phyloP scores from a whole-genome alignment of 2,113 vertebrate genomes.

The Micromys minutus region DNA sequence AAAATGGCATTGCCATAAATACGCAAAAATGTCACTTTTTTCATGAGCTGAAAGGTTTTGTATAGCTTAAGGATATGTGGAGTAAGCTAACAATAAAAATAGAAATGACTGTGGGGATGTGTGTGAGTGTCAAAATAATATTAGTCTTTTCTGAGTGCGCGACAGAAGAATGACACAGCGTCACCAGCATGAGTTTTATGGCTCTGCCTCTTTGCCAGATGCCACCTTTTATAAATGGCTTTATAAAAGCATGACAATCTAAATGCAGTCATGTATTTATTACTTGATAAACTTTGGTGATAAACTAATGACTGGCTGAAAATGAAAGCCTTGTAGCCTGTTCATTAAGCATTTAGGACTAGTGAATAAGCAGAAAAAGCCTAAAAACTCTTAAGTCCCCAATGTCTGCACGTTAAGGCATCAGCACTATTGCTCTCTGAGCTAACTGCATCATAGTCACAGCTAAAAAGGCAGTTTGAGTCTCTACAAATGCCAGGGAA shows the following conservation, averaged over 20 bases:
- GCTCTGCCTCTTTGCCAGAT: conserved; percentile 89
- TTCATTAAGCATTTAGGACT: conserved; percentile 84
- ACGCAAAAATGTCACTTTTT: conserved; percentile 90
- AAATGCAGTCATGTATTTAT: conserved; percentile 84
- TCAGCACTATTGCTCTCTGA: conserved; percentile 68
- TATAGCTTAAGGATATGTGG: conserved; percentile 89
- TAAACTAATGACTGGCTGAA: conserved; percentile 84
- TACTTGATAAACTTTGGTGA: conserved; percentile 88
- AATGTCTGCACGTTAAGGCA: conserved; percentile 67
- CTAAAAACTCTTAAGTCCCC: conserved; percentile 73
- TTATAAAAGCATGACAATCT: conserved; percentile 86
- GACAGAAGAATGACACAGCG: conserved; percentile 87
- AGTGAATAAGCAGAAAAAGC: conserved; percentile 70
- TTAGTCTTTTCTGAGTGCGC: conserved; percentile 88
- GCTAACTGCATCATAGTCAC: conserved; percentile 75
- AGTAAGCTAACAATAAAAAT: conserved; percentile 89
- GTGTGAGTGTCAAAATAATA: conserved; percentile 90
- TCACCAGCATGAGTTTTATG: conserved; percentile 84
- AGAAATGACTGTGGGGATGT: conserved; percentile 88
- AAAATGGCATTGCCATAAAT: conserved; percentile 88
- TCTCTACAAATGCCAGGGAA: conserved; percentile 25
- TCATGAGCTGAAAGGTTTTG: conserved; percentile 90
- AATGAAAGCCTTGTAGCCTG: conserved; percentile 83
- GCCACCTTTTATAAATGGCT: conserved; percentile 90
- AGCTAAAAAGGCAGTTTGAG: conserved; percentile 73